phyloP scores from a whole-genome alignment of 2,797 vertebrate species.

The Anguilla anguilla region DNA sequence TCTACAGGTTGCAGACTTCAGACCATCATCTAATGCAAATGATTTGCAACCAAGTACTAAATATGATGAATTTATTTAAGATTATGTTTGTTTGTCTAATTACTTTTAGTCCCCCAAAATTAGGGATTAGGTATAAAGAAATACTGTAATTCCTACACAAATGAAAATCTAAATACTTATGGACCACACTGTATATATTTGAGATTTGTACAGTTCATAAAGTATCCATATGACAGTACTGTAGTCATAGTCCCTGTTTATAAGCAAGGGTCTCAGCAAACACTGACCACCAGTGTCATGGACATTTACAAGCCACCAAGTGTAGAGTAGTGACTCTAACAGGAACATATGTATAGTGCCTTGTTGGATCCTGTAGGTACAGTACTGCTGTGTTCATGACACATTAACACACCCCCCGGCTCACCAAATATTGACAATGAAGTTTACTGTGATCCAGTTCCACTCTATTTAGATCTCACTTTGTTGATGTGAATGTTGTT shows the following conservation, averaged over 20 bases:
- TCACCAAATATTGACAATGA: neutral
- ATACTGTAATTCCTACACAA: too few relatives aligned
- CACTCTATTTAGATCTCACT: neutral
- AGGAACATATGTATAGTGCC: neutral
- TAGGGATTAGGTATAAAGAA: too few relatives aligned
- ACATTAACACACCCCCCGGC: neutral
- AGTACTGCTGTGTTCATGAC: neutral
- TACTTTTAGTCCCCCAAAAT: too few relatives aligned
- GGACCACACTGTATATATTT: too few relatives aligned
- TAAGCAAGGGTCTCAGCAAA: neutral
- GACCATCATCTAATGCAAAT: neutral
- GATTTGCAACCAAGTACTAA: neutral
- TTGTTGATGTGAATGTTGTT: neutral
- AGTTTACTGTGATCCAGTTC: neutral
- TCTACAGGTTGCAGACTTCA: too few relatives aligned
- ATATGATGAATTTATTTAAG: too few relatives aligned
- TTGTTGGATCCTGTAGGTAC: neutral
- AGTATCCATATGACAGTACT: neutral
- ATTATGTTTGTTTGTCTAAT: too few relatives aligned
- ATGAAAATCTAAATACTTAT: too few relatives aligned
- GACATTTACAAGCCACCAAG: neutral
- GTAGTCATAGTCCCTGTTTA: neutral
- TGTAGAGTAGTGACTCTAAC: neutral
- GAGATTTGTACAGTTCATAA: neutral
- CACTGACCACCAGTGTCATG: neutral